These are phyloP conservation scores for Aphyosemion australe DNA, from an alignment of 2,113 vertebrate species.

Conservation along the genomic window DNA sequence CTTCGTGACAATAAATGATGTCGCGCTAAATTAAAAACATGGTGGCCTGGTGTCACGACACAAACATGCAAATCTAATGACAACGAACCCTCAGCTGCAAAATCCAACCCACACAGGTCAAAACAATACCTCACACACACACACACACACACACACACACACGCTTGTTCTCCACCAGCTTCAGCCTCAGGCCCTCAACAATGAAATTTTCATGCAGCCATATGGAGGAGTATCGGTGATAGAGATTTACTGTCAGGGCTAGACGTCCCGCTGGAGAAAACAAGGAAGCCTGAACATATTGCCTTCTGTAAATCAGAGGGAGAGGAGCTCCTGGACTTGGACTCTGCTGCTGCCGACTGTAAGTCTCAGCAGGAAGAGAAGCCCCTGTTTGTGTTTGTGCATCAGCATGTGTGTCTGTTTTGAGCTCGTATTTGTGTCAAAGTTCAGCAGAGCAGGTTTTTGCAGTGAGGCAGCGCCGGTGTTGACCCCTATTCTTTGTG, in stretches of 20 bases:
- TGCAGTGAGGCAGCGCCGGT: conserved; percentile 32
- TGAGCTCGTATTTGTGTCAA: conserved; percentile 31
- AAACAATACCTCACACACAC: too few species aligned
- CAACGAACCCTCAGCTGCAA: conserved; percentile 29
- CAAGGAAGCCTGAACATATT: conserved; percentile 68
- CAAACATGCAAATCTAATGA: conserved; percentile 14
- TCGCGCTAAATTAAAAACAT: conserved; percentile 8
- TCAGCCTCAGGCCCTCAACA: conserved; percentile 91
- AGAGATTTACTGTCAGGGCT: conserved; percentile 93
- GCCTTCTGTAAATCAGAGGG: conserved; percentile 64
- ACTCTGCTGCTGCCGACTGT: conserved; percentile 1
- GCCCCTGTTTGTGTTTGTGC: conserved; percentile 3
- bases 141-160: conserved; percentile 3
- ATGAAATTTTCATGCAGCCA: conserved; percentile 99
- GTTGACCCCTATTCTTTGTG: conserved; percentile 56
- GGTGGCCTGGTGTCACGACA: neutral
- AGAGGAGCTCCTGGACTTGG: conserved; percentile 24
- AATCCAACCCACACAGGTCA: conserved; percentile 21
- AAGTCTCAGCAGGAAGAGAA: conserved; percentile 1
- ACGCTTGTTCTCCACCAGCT: conserved; percentile 75
- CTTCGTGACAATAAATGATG: conserved; percentile 6
- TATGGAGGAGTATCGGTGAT: conserved; percentile 98
- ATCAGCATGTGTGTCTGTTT: conserved; percentile 10
- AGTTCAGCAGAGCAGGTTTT: conserved; percentile 50
- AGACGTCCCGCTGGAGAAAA: conserved; percentile 66